A percentile compares a stretch with the other conserved stretches of the same genome.
These are phyloP conservation scores for Drosophila siamana DNA, from an alignment of 2,888 invertebrate genomes.

Conservation along the genomic window DNA sequence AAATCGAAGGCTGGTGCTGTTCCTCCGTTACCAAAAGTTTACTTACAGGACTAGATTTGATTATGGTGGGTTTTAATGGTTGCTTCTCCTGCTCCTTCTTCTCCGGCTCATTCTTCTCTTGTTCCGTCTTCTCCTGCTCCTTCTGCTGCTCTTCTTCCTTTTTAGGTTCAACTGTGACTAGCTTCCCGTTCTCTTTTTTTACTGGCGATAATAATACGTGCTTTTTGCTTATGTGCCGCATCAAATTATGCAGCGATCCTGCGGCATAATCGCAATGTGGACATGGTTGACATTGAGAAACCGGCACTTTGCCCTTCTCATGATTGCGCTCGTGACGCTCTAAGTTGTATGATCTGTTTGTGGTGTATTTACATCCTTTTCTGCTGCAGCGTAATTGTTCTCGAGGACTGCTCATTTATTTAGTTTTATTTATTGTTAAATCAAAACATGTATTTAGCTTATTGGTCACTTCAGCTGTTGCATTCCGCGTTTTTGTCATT, in stretches of 20 bases:
- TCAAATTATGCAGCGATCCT: constrained; percentile 52
- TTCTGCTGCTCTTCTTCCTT: not conserved
- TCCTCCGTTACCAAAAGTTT: not conserved
- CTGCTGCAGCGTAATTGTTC: constrained; percentile 50
- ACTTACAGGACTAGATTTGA: not conserved
- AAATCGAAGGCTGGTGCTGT: constrained; percentile 19
- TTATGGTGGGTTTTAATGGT: not conserved
- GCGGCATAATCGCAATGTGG: constrained; percentile 55
- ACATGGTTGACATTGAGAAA: constrained; percentile 53
- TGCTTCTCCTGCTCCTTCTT: not conserved
- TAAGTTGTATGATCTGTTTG: constrained; percentile 47
- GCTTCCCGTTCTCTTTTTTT: constrained; percentile 15
- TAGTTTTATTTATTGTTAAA: not conserved
- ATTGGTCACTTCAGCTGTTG: not conserved
- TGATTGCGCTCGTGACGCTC: constrained; percentile 56
- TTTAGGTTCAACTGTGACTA: not conserved
- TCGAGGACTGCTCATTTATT: constrained; percentile 39
- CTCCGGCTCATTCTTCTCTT: not conserved
- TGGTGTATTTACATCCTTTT: constrained; percentile 51
- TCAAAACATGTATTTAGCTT: not conserved
- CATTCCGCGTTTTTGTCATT: not conserved
- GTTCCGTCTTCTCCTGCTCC: too few relatives aligned
- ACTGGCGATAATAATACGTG: constrained; percentile 19
- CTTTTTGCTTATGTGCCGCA: constrained; percentile 50
- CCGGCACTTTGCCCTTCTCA: constrained; percentile 44